phyloP scores from a whole-genome alignment of 2,113 vertebrate species.

The Kobus ellipsiprymnus region DNA sequence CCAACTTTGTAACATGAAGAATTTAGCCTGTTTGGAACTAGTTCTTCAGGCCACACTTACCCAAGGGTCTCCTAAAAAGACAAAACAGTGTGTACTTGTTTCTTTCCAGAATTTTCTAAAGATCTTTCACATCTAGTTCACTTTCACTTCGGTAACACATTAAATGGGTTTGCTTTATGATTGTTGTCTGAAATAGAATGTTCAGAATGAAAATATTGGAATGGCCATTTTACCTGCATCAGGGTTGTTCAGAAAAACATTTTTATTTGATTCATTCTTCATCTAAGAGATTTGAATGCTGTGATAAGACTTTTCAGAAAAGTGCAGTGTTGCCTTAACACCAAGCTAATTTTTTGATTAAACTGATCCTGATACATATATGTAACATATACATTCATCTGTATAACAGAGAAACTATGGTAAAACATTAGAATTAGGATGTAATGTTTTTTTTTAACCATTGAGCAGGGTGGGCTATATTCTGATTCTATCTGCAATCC shows the following conservation, averaged over 20 bases:
- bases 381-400: not conserved
- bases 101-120: not conserved
- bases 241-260: not conserved
- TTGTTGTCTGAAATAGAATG: not conserved
- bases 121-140: not conserved
- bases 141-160: not conserved
- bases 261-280: not conserved
- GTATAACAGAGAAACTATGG: not conserved
- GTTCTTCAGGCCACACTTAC: not conserved
- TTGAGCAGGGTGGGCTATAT: conserved; percentile 10
- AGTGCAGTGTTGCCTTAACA: not conserved
- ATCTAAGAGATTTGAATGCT: not conserved
- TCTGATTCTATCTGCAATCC: conserved; percentile 6
- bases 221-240: not conserved
- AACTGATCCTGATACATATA: not conserved
- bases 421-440: conserved; percentile 48
- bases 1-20: not conserved
- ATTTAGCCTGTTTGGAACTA: not conserved
- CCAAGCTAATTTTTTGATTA: not conserved
- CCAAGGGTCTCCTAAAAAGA: not conserved
- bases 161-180: not conserved
- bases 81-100: not conserved
- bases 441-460: conserved; percentile 25
- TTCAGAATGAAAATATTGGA: not conserved
- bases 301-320: not conserved